Conservation (phyloP, 1,140 invertebrate species). For the Calephelis nemesis region DNA sequence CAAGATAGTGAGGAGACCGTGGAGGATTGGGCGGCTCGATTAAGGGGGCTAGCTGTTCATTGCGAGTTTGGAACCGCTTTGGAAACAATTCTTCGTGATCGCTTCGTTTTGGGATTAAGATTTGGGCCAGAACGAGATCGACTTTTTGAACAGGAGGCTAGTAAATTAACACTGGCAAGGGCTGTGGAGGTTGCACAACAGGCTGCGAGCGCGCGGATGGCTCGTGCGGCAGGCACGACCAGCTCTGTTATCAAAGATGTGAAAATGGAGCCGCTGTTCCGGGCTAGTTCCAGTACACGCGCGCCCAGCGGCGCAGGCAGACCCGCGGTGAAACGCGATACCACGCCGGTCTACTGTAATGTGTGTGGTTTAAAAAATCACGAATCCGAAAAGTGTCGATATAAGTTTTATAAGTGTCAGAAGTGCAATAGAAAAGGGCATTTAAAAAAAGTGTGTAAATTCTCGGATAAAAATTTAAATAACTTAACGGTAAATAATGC, state of each 20-base stretch:
- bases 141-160: constrained; percentile 19
- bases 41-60: constrained; percentile 28
- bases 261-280: constrained; percentile 12
- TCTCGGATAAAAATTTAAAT: background rate
- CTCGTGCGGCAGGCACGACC: background rate
- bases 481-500: background rate
- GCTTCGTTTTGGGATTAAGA: constrained; percentile 23
- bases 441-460: constrained; percentile 43
- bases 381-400: constrained; percentile 17
- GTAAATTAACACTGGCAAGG: constrained; percentile 3
- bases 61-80: constrained; percentile 31
- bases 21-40: constrained; percentile 32
- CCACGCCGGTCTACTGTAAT: background rate
- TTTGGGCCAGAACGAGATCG: constrained; percentile 24
- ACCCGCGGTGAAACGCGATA: too few species aligned
- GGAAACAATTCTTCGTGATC: constrained; percentile 28
- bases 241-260: background rate
- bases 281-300: background rate
- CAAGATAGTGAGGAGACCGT: constrained; percentile 22
- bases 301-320: background rate
- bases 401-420: constrained; percentile 25
- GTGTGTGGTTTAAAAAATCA: constrained; percentile 27
- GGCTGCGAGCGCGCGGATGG: constrained; percentile 1
- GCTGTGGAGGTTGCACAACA: constrained; percentile 24
- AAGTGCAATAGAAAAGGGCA: constrained; percentile 28